A percentile compares a stretch with the other conserved stretches of the same genome.
Conservation (phyloP, 2,888 invertebrate genomes). For the Eupithecia tripunctaria region DNA sequence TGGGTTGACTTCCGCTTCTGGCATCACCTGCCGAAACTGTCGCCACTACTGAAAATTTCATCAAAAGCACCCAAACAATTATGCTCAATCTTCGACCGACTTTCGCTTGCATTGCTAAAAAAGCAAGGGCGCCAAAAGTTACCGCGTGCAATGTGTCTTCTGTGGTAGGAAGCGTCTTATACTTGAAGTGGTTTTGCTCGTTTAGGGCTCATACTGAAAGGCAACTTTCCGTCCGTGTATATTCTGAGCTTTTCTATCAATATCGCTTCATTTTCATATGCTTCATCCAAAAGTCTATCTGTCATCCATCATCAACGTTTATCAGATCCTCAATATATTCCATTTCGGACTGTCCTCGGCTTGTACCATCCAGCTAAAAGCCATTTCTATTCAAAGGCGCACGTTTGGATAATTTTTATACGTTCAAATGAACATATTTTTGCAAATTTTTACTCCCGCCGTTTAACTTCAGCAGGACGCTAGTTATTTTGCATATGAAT, state of each 20-base stretch:
- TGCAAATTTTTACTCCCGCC: constrained; percentile 65
- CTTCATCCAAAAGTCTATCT: neutral
- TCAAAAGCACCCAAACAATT: neutral
- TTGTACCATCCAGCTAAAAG: neutral
- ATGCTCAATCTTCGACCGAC: neutral
- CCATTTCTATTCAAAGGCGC: constrained; percentile 44
- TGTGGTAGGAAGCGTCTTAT: neutral
- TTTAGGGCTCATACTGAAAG: too few relatives aligned
- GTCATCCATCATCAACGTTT: neutral
- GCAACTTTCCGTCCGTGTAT: too few relatives aligned
- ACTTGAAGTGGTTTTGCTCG: neutral
- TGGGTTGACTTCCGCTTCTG: constrained; percentile 62
- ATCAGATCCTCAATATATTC: neutral
- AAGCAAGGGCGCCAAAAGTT: neutral
- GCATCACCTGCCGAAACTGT: constrained; percentile 7
- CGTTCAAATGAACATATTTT: constrained; percentile 71
- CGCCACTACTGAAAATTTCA: neutral
- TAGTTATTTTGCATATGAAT: constrained; percentile 77
- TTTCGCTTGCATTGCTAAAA: neutral
- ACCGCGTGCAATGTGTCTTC: neutral
- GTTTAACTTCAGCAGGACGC: constrained; percentile 69
- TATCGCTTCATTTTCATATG: neutral
- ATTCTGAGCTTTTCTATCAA: too few relatives aligned
- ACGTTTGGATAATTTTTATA: constrained; percentile 61
- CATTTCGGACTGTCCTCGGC: neutral